Evolutionary conservation across 2,797 vertebrate genomes (phyloP), one percentile per base, ranked within the genome.

Genomic region (Staurois parvus): DNA sequence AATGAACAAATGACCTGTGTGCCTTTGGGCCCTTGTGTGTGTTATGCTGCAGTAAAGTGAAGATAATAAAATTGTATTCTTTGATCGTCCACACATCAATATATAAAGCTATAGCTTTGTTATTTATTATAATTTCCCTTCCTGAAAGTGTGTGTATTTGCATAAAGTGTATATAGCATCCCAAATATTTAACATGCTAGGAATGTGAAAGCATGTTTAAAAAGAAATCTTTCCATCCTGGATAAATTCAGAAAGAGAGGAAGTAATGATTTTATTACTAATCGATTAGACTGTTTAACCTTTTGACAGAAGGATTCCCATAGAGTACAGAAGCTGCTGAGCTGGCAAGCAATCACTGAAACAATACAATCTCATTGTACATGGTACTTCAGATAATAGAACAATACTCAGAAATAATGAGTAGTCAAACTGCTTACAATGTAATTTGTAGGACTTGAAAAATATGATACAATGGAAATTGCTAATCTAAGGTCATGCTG

Each of bases 281-380:
- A 82, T 82, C 72, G 80, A 82, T 82, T 74, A 82, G 34, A 70
- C 80, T 66, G 26, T 82, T 82, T 82, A 82, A 82, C 80, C 80
- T 82, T 82, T 82, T 64, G 56, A 82, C 80, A 45, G 69, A 74
- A 30, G 28, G 34, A 74, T 73, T 82, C 59, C 26, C n/a, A 66
- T 56, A 74, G 56, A 66, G 52, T 30, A 74, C 56, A 74, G 69
- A 64, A 74, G 69, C 70, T 82, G 80, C 80, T 82, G 80, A 82
- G 45, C 74, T 42, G 80, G 72, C 72, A 74, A 82, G 72, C 52
- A 82, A 74, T 82, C 64, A 74, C 73, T 66, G 80, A 82, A 82
- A 82, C 80, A 82, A 64, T 82, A 70, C 69, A 82, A 82, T 82
- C 69, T 73, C 79, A 73, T 64, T 81, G 79, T 62, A 73, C 79